A percentile compares a stretch with the other conserved stretches of the same genome.
Evolutionary conservation across 1,140 invertebrate species (phyloP).

Genomic region (Onthophagus taurus): DNA sequence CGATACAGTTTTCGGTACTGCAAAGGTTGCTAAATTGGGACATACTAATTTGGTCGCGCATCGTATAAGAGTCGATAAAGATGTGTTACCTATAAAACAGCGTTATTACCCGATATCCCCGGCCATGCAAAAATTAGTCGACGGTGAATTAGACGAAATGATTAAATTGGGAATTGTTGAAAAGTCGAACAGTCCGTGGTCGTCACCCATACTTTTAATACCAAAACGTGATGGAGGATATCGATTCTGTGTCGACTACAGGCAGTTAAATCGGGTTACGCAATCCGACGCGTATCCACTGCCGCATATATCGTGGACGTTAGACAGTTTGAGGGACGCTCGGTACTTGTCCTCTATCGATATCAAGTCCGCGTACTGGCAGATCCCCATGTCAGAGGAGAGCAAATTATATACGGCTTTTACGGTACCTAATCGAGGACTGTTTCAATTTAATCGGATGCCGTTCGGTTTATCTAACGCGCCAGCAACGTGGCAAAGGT

Average conservation of each 20-base stretch:
- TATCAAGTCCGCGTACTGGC: constrained; percentile 26
- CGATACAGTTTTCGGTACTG: neutral
- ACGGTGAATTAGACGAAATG: constrained; percentile 21
- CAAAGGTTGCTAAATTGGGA: neutral
- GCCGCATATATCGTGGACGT: constrained; percentile 16
- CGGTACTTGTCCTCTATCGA: constrained; percentile 25
- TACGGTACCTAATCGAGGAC: too few relatives aligned
- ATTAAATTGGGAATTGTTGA: constrained; percentile 19
- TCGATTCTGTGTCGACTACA: constrained; percentile 8
- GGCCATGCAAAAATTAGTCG: constrained; percentile 4
- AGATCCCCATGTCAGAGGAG: constrained; percentile 23
- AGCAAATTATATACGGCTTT: constrained; percentile 38
- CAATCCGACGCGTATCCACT: constrained; percentile 16
- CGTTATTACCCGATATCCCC: constrained; percentile 6
- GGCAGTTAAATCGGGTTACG: constrained; percentile 4
- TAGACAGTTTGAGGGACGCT: constrained; percentile 24
- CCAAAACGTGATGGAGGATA: constrained; percentile 2
- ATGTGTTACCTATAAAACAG: constrained; percentile 10
- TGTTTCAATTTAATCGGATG: too few relatives aligned
- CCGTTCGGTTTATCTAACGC: too few relatives aligned
- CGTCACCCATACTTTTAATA: constrained; percentile 21
- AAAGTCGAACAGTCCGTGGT: constrained; percentile 16
- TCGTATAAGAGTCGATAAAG: neutral
- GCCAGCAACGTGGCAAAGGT: too few relatives aligned
- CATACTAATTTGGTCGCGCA: neutral